phyloP scores from a whole-genome alignment of 2,888 invertebrate species.

The Tryphoninae sp. region DNA sequence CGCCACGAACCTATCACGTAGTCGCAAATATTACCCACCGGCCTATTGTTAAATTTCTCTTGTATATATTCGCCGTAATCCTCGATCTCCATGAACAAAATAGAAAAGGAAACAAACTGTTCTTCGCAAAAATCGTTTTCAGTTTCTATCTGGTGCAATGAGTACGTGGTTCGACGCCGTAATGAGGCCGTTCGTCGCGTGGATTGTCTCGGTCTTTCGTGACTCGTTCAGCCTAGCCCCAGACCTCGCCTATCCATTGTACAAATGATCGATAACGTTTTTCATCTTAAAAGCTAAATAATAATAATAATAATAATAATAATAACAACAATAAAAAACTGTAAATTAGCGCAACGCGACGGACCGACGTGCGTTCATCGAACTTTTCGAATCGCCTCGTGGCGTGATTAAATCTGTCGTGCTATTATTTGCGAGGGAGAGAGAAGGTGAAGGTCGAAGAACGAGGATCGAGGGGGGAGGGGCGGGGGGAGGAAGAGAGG shows the following conservation, averaged over 20 bases:
- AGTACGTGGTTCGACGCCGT: conserved; percentile 73
- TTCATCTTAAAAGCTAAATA: conserved; percentile 22
- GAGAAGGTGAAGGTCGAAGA: neutral
- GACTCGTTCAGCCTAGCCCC: conserved; percentile 41
- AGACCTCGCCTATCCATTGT: conserved; percentile 63
- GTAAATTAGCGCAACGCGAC: conserved; percentile 32
- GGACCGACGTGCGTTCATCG: conserved; percentile 42
- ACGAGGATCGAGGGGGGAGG: no score
- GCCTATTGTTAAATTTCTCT: neutral
- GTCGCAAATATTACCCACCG: neutral
- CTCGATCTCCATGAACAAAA: neutral
- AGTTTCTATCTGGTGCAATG: conserved; percentile 74
- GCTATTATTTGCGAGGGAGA: conserved; percentile 4
- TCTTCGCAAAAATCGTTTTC: conserved; percentile 68
- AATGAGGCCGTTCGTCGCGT: conserved; percentile 73
- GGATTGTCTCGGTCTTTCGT: conserved; percentile 75
- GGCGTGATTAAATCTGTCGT: conserved; percentile 36
- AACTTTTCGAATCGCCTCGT: conserved; percentile 28
- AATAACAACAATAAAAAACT: conserved; percentile 15
- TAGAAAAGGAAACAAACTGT: neutral
- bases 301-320: conserved; percentile 11
- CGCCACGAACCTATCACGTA: neutral
- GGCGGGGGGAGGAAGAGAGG: neutral
- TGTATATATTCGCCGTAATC: neutral
- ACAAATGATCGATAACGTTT: conserved; percentile 51